Evolutionary conservation across 2,888 invertebrate genomes (phyloP).

Genomic region (Caenorhabditis macrosperma): DNA sequence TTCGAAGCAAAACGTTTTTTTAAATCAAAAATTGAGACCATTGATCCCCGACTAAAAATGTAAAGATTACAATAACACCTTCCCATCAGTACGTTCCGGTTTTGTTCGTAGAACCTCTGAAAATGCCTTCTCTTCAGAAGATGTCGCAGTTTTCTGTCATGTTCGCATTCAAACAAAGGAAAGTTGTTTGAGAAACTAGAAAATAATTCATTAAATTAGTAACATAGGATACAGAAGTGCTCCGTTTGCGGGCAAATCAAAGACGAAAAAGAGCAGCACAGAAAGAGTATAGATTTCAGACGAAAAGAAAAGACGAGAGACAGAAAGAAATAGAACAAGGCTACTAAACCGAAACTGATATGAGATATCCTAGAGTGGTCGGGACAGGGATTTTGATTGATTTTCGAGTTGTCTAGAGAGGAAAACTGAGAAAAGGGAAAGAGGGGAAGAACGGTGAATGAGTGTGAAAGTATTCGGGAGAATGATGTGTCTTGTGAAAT

Average conservation of each 20-base stretch:
- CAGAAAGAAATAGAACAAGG: background rate
- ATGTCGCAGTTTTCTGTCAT: too few species aligned
- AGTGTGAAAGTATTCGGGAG: background rate
- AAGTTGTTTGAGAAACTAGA: too few species aligned
- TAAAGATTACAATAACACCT: too few species aligned
- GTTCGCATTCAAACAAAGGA: too few species aligned
- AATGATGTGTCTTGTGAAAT: background rate
- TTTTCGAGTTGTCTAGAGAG: background rate
- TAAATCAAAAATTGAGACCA: too few species aligned
- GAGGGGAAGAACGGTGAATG: too few species aligned
- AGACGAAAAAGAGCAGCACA: background rate
- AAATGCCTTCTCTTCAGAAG: too few species aligned
- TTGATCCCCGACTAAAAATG: too few species aligned
- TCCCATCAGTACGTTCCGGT: too few species aligned
- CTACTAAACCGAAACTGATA: slow-evolving; percentile 15
- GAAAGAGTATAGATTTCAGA: background rate
- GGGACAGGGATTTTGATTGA: background rate
- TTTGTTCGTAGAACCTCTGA: too few species aligned
- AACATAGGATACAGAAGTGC: background rate
- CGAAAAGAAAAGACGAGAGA: background rate
- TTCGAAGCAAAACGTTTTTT: too few species aligned
- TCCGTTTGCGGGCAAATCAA: background rate
- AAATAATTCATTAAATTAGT: slow-evolving; percentile 2
- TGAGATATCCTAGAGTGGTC: background rate
- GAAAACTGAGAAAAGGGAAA: background rate